Conservation (phyloP, 1,140 invertebrate genomes). For the Mercenaria mercenaria region DNA sequence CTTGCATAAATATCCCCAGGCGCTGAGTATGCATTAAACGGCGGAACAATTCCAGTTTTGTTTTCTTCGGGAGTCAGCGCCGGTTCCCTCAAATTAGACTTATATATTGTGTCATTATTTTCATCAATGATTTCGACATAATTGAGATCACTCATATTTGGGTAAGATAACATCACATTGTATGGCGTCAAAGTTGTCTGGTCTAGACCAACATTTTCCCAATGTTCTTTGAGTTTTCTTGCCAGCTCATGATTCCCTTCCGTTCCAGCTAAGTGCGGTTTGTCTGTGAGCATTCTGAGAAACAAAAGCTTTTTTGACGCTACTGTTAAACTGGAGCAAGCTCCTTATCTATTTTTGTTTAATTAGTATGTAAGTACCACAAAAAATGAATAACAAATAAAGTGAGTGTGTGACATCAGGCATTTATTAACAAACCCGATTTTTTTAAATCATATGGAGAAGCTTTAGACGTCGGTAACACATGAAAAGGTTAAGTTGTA, state of each 20-base stretch:
- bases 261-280: slow-evolving; percentile 83
- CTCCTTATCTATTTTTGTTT: too few relatives aligned
- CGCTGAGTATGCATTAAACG: slow-evolving; percentile 83
- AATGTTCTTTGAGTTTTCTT: slow-evolving; percentile 73
- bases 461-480: too few relatives aligned
- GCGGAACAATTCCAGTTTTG: slow-evolving; percentile 79
- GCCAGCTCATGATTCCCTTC: slow-evolving; percentile 75
- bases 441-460: too few relatives aligned
- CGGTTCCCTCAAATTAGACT: slow-evolving; percentile 74
- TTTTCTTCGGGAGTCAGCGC: slow-evolving; percentile 79
- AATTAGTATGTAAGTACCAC: too few relatives aligned
- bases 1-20: slow-evolving; percentile 62
- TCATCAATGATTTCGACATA: slow-evolving; percentile 72
- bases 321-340: too few relatives aligned
- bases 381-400: too few relatives aligned
- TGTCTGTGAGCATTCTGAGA: slow-evolving; percentile 69
- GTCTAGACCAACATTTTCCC: slow-evolving; percentile 76
- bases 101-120: slow-evolving; percentile 64
- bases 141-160: slow-evolving; percentile 75
- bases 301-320: too few relatives aligned
- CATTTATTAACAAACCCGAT: too few relatives aligned
- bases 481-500: too few relatives aligned
- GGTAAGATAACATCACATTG: slow-evolving; percentile 83
- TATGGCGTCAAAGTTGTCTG: slow-evolving; percentile 79
- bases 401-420: too few relatives aligned